phyloP scores from a whole-genome alignment of 2,113 vertebrate species.

The Ciconia boyciana region DNA sequence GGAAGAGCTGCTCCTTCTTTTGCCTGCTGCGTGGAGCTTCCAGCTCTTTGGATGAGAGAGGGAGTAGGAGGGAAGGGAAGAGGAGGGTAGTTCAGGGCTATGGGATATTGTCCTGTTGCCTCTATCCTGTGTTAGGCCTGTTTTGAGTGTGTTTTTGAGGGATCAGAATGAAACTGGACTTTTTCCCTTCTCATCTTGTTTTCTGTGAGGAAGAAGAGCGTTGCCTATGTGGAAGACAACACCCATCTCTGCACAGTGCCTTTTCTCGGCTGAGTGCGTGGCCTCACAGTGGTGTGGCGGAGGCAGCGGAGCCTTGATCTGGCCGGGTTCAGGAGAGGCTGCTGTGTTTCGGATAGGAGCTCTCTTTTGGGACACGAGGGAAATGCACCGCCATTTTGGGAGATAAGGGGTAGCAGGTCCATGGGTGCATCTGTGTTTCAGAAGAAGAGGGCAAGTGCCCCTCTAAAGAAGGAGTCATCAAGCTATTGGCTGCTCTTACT shows the following conservation, averaged over 20 bases:
- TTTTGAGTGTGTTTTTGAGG: background rate
- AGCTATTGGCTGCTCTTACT: background rate
- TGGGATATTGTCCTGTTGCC: accelerated
- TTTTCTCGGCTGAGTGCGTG: accelerated
- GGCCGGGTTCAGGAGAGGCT: accelerated
- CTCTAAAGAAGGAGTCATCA: too few relatives aligned
- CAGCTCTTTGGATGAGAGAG: background rate
- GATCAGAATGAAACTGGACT: background rate
- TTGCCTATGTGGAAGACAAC: accelerated
- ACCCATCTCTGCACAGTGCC: accelerated
- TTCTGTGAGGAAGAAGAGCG: accelerated
- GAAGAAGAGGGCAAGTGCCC: background rate
- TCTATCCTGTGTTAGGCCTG: background rate
- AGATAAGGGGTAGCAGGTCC: accelerated
- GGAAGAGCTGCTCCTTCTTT: background rate
- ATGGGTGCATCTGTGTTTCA: accelerated
- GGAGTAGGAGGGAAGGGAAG: background rate
- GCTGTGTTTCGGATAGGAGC: accelerated
- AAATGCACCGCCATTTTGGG: accelerated
- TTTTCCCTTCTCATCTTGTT: background rate
- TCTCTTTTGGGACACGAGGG: background rate
- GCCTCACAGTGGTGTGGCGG: accelerated
- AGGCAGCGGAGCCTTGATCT: background rate
- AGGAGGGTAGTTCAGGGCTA: background rate
- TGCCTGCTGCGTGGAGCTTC: background rate